Evolutionary conservation across 1,140 invertebrate genomes (phyloP), one percentile per base, ranked within the genome.

Genomic region (Aphelenchoides besseyi): DNA sequence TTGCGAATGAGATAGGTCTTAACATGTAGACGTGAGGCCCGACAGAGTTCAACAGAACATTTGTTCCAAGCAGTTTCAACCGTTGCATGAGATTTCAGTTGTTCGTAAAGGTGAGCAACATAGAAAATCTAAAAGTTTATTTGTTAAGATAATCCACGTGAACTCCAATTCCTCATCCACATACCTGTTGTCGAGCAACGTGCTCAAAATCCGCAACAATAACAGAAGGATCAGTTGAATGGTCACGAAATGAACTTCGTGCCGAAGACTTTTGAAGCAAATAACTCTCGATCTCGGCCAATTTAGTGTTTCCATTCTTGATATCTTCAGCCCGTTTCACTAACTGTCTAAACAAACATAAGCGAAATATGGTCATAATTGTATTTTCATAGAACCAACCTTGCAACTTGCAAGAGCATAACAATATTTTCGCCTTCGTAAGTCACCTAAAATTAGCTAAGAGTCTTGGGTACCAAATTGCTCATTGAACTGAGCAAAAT

Each of bases 381-480:
- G 26, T 63, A 23, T 63, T 3, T 28, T 33, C 41, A 35, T 28
- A 70, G 18, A 92, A 0, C 64, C 52, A 92, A 92, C 93, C 87
- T n/a, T 9, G 92, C 92, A 0, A 92, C 93, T 87, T 96, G 93
- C 5, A 95, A 85, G 53, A 92, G 86, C 75, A 96, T 86, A 12
- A 96, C 92, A 0, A 92, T 94, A 83, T 96, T 95, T 86, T 95
- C 93, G 2, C 93, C 93, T 87, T 96, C 93, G 82, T 95, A 95
- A 1, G 92, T 96, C 91, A 92, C 54, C 37, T 41, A n/a, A n/a
- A n/a, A n/a, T n/a, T n/a, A n/a, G n/a, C n/a, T n/a, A n/a, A n/a
- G n/a, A n/a, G n/a, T n/a, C n/a, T n/a, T n/a, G n/a, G n/a, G n/a
- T n/a, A n/a, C n/a, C n/a, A n/a, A n/a, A n/a, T n/a, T n/a, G n/a